Conservation (phyloP, 64 coral and sea anemone genomes). For the Pocillopora damicornis region DNA sequence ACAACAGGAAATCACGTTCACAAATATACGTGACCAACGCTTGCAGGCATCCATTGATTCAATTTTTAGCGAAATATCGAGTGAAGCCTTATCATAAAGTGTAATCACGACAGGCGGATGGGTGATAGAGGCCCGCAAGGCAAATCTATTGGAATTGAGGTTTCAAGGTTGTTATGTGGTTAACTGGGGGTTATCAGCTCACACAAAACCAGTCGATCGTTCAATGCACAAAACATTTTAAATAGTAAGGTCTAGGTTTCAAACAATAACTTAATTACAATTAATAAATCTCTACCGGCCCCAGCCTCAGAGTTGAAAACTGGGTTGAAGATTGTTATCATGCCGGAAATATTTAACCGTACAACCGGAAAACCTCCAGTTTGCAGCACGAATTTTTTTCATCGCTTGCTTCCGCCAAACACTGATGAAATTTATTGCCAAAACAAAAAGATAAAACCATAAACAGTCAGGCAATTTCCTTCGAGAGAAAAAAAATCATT, state of each 20-base stretch:
- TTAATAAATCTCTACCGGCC: not conserved
- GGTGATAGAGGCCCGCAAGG: not conserved
- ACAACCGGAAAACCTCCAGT: slow-evolving; percentile 12
- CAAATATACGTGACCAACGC: not conserved
- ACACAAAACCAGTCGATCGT: not conserved
- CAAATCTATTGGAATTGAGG: not conserved
- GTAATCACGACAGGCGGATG: not conserved
- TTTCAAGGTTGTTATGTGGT: not conserved
- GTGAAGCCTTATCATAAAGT: not conserved
- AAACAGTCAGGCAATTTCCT: not conserved
- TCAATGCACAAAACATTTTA: not conserved
- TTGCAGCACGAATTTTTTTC: slow-evolving; percentile 19
- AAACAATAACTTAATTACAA: not conserved
- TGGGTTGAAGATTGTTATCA: not conserved
- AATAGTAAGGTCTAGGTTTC: not conserved
- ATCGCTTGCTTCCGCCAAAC: slow-evolving; percentile 6
- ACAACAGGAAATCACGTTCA: slow-evolving; percentile 25
- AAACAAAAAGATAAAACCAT: not conserved
- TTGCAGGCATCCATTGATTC: not conserved
- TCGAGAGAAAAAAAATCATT: not conserved
- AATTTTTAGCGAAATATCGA: not conserved
- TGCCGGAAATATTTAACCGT: not conserved
- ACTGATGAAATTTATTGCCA: slow-evolving; percentile 19
- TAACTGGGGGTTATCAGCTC: no score
- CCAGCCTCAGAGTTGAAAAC: not conserved